Conservation (phyloP, 2,888 invertebrate genomes). For the Atethmia centrago region DNA sequence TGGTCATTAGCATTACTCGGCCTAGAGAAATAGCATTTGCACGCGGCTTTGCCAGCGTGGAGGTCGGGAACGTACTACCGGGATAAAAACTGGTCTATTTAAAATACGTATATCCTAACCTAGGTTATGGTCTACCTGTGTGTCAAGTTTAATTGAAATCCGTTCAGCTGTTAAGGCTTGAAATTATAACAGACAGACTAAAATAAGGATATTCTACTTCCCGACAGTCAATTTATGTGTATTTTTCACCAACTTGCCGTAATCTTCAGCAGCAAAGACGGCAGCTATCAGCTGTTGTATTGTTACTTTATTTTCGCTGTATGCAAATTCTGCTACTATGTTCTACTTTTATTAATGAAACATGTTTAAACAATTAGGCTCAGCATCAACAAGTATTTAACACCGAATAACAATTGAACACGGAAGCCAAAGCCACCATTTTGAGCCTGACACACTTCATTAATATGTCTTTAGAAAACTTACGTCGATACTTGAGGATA, state of each 20-base stretch:
- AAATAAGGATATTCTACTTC: not conserved
- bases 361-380: constrained; percentile 2
- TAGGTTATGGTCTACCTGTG: not conserved
- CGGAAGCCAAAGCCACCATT: not conserved
- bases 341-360: constrained; percentile 18
- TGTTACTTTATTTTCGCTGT: not conserved
- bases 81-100: too few relatives aligned
- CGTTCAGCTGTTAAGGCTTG: not conserved
- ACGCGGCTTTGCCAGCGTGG: not conserved
- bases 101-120: too few relatives aligned
- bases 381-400: constrained; percentile 10
- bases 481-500: constrained; percentile 42
- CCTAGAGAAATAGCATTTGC: not conserved
- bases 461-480: constrained; percentile 33
- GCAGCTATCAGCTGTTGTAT: not conserved
- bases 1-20: not conserved
- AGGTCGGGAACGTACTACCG: not conserved
- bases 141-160: not conserved
- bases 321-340: not conserved
- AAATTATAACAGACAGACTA: not conserved
- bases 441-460: constrained; percentile 16
- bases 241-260: not conserved
- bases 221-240: not conserved
- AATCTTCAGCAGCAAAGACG: not conserved
- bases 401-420: not conserved